Evolutionary conservation across 1,140 invertebrate species (phyloP).

Genomic region (Druon quercuslanigerum): DNA sequence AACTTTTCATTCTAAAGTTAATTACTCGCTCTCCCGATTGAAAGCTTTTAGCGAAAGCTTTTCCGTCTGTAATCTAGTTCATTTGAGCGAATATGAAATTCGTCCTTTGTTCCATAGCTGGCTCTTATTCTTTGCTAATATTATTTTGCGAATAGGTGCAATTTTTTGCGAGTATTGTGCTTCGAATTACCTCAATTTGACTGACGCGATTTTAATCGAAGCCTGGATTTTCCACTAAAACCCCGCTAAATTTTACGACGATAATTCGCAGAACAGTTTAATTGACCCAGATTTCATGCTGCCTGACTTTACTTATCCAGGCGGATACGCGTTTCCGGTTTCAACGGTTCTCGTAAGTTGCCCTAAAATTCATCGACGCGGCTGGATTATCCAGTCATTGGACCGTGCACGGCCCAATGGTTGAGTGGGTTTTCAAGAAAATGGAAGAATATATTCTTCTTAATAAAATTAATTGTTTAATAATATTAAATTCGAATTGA

Average conservation of each 20-base stretch:
- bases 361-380: neutral
- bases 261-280: neutral
- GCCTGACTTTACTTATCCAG: slow-evolving; percentile 1
- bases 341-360: slow-evolving; percentile 3
- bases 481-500: too few species aligned
- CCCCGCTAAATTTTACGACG: slow-evolving; percentile 2
- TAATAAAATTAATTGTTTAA: too few species aligned
- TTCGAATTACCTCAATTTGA: neutral
- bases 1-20: neutral
- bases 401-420: too few species aligned
- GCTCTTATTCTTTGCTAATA: too few species aligned
- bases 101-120: too few species aligned
- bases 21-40: neutral
- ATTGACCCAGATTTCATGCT: slow-evolving; percentile 22
- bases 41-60: too few species aligned
- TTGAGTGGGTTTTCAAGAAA: too few species aligned
- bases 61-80: too few species aligned
- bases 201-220: neutral
- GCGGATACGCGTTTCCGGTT: slow-evolving; percentile 17
- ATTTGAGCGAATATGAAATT: too few species aligned
- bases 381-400: neutral
- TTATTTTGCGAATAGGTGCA: too few species aligned
- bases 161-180: neutral
- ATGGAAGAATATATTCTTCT: too few species aligned
- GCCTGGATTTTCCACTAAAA: slow-evolving; percentile 10